Percentiles rank a stretch among this genome's conserved stretches.
Evolutionary conservation across 2,113 vertebrate species (phyloP).

Genomic region (Uria aalge): DNA sequence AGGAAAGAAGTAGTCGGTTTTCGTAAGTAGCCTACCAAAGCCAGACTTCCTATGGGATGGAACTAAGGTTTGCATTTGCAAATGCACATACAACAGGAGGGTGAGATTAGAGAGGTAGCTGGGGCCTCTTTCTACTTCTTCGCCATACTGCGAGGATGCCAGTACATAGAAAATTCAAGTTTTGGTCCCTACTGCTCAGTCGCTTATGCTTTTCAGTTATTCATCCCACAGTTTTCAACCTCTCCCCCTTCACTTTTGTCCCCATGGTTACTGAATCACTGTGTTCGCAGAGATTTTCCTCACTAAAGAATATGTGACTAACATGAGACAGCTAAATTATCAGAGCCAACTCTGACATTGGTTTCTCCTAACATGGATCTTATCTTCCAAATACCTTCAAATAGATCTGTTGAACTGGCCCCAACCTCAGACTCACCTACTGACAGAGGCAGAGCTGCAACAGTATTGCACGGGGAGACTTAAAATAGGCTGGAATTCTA

Average conservation of each 20-base stretch:
- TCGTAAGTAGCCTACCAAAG: not conserved
- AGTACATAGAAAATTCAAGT: not conserved
- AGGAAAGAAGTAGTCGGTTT: not conserved
- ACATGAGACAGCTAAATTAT: constrained; percentile 57
- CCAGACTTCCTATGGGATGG: not conserved
- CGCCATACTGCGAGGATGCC: rapidly evolving
- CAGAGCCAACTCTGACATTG: constrained; percentile 40
- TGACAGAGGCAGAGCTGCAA: not conserved
- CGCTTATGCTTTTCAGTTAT: constrained; percentile 32
- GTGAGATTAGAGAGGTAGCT: not conserved
- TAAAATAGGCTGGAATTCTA: not conserved
- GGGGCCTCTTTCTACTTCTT: not conserved
- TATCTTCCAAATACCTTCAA: not conserved
- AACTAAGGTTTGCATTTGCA: not conserved
- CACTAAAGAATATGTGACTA: constrained; percentile 44
- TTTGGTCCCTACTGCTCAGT: not conserved
- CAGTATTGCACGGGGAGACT: not conserved
- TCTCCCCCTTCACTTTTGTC: constrained; percentile 48
- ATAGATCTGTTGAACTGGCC: not conserved
- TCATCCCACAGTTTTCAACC: constrained; percentile 39
- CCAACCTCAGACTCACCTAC: not conserved
- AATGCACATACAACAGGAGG: not conserved
- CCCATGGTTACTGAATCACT: constrained; percentile 60
- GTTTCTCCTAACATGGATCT: constrained; percentile 35
- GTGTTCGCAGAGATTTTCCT: constrained; percentile 19